Percentiles rank a stretch among this genome's conserved stretches.
These are phyloP conservation scores for Nomada lathburiana DNA, from an alignment of 2,888 invertebrate genomes.

Conservation along the genomic window DNA sequence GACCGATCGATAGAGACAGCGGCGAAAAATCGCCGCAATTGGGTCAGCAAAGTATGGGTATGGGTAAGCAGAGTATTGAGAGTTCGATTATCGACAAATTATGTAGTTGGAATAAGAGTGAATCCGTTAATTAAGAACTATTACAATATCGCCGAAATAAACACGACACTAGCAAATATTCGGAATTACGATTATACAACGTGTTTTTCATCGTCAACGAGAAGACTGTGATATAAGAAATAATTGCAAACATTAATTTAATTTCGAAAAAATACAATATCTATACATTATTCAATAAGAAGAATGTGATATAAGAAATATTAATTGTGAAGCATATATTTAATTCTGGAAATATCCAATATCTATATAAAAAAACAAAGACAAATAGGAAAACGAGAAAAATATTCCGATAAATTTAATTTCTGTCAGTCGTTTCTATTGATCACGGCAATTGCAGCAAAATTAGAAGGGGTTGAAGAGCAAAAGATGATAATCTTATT, in stretches of 20 bases:
- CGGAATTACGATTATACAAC: not conserved
- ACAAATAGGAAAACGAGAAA: too few species aligned
- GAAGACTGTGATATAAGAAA: not conserved
- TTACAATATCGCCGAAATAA: not conserved
- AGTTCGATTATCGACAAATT: constrained; percentile 37
- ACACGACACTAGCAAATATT: not conserved
- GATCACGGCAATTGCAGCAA: too few species aligned
- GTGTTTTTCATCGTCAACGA: not conserved
- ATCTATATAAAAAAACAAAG: too few species aligned
- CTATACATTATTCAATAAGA: too few species aligned
- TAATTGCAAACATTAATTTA: not conserved
- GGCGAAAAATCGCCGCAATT: constrained; percentile 33
- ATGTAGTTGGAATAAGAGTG: constrained; percentile 4
- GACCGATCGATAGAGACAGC: constrained; percentile 28
- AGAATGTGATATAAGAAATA: too few species aligned
- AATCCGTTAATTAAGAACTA: constrained; percentile 6
- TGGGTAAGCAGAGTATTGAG: not conserved
- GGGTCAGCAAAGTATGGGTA: constrained; percentile 24
- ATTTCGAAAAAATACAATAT: not conserved
- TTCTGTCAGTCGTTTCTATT: too few species aligned
- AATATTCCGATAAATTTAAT: too few species aligned
- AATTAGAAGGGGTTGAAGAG: too few species aligned
- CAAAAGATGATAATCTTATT: not conserved
- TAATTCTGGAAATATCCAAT: too few species aligned
- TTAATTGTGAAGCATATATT: too few species aligned